Conservation (phyloP, 2,113 vertebrate species). For the Rhinopomastus cyanomelas region DNA sequence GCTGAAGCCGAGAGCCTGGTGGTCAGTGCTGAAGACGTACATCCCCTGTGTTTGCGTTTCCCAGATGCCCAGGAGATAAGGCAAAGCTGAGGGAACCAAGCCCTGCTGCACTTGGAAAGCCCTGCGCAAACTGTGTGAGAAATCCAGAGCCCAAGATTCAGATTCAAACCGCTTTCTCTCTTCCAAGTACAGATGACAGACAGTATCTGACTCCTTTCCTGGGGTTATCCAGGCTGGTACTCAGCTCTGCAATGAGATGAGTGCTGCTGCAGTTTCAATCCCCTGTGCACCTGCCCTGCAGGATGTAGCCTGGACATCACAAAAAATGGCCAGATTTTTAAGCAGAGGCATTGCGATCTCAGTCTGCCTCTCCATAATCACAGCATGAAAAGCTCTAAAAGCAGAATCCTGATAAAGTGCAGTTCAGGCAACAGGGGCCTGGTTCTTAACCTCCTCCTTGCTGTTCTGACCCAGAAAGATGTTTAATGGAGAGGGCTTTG, state of each 20-base stretch:
- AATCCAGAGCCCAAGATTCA: background rate
- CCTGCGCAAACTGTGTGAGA: background rate
- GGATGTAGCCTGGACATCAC: background rate
- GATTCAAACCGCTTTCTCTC: background rate
- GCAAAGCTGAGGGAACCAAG: background rate
- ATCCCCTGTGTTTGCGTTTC: background rate
- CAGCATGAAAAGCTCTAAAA: constrained; percentile 14
- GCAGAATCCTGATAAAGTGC: background rate
- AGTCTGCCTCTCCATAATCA: constrained; percentile 1
- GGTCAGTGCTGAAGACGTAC: background rate
- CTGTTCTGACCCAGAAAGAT: background rate
- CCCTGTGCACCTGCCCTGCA: background rate
- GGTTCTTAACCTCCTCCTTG: constrained; percentile 1
- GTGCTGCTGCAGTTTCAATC: background rate
- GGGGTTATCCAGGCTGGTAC: background rate
- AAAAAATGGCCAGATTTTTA: background rate
- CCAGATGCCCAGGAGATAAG: background rate
- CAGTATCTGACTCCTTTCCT: background rate
- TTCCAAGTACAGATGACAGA: background rate
- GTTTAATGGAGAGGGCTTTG: constrained; percentile 9
- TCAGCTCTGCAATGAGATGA: background rate
- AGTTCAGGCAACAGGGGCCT: background rate
- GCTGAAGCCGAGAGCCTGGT: background rate
- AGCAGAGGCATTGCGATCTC: background rate
- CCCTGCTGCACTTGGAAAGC: background rate